These are phyloP conservation scores for Pantherophis alleghaniensis DNA, from an alignment of 2,797 vertebrate species.

Conservation along the genomic window DNA sequence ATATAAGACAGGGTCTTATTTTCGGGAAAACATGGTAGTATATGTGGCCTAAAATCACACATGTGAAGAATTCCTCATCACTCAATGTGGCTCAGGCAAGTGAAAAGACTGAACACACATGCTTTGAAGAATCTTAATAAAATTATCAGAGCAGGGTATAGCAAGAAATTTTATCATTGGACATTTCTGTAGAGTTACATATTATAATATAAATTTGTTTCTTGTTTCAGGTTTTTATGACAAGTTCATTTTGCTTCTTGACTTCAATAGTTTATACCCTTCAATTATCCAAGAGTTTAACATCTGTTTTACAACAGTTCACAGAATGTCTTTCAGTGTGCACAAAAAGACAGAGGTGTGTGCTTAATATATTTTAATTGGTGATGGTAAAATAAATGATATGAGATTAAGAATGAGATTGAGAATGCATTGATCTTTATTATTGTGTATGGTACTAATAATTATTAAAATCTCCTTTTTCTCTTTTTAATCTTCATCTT, in stretches of 20 bases:
- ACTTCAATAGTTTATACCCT: conserved; percentile 99
- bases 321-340: conserved; percentile 76
- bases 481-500: not conserved
- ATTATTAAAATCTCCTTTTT: not conserved
- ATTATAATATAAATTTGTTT: conserved; percentile 41
- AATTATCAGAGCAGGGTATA: not conserved
- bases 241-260: conserved; percentile 96
- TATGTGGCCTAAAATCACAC: not conserved
- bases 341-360: conserved; percentile 77
- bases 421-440: not conserved
- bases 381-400: not conserved
- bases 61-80: not conserved
- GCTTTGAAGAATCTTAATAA: not conserved
- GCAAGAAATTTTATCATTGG: not conserved
- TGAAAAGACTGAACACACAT: not conserved
- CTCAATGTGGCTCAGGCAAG: not conserved
- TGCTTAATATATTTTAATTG: conserved; percentile 8
- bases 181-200: not conserved
- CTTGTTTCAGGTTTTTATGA: conserved; percentile 91
- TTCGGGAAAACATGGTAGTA: not conserved
- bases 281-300: conserved; percentile 99
- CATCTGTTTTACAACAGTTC: conserved; percentile 97
- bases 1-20: no score
- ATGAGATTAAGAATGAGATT: not conserved
- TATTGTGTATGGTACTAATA: not conserved